Percentiles rank a stretch among this genome's conserved stretches.
These are phyloP conservation scores for Chrysolina haemoptera DNA, from an alignment of 2,888 invertebrate species.

Conservation along the genomic window DNA sequence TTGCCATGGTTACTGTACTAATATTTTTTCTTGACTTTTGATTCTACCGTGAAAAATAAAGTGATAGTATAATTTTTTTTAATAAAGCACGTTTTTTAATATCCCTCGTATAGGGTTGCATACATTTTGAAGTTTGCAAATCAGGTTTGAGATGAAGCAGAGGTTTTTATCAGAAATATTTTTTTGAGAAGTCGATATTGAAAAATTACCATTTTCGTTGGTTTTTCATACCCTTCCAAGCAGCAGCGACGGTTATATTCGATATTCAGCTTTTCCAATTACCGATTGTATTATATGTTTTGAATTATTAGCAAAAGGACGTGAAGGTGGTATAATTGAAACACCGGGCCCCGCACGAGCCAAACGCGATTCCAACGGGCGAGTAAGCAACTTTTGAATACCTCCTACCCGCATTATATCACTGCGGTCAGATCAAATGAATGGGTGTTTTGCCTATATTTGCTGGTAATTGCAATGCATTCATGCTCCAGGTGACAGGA, in stretches of 20 bases:
- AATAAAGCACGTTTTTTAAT: too few species aligned
- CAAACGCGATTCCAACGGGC: not conserved
- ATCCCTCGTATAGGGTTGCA: too few species aligned
- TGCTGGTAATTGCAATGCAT: constrained; percentile 26
- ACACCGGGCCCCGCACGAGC: constrained; percentile 30
- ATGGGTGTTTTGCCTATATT: constrained; percentile 24
- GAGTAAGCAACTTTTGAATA: constrained; percentile 19
- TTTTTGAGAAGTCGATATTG: too few species aligned
- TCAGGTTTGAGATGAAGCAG: too few species aligned
- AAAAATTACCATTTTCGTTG: too few species aligned
- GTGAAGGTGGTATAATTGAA: constrained; percentile 7
- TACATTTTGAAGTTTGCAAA: too few species aligned
- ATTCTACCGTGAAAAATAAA: too few species aligned
- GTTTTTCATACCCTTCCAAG: too few species aligned
- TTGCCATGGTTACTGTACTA: too few species aligned
- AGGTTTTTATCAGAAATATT: too few species aligned
- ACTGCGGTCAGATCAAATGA: constrained; percentile 13
- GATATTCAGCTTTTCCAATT: not conserved
- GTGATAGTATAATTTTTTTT: too few species aligned
- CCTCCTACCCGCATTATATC: constrained; percentile 24
- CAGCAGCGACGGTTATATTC: not conserved
- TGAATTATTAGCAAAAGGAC: constrained; percentile 12
- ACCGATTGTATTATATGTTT: constrained; percentile 15
- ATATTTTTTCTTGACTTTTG: too few species aligned
- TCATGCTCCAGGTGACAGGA: constrained; percentile 24